Base-by-base conservation (phyloP, 53 echinoderm and acorn worm species). In the Echinarachnius parma region DNA sequence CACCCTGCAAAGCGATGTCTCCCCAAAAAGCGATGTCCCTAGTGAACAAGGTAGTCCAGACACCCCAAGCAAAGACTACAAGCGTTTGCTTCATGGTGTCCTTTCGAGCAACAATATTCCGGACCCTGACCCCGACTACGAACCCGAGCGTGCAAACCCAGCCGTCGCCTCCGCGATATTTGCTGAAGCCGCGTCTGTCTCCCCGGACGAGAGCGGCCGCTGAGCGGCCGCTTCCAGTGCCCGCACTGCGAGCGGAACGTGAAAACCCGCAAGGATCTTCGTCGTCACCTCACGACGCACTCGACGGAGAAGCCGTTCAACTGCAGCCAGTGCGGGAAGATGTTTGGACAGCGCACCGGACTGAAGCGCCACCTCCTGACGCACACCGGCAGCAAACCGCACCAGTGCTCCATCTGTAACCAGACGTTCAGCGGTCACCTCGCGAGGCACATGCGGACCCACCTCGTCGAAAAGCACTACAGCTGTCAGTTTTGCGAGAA, bases 361-460 rank as follows among this genome's bases (percentile, higher is more conserved):
- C 47, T 65, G 45, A 45, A 42, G 31, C 65, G 65, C 7, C 65
- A 65, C 16, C 65, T 65, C 18, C 45, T 28, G 4, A 42, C 65
- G 22, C 65, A 65, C 19, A 29, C 65, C 2, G 65, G 65, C 39
- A 28, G 44, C 45, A 65, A 65, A 46, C 46, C 27, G n/a, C 46
- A 65, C 39, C 28, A 65, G 39, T 65, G 65, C 29, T 2, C 14
- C 45, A 46, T 65, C 45, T 65, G 65, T 30, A 46, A 46, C 15
- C 65, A 45, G 65, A 45, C 16, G 37, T 65, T 65, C 21, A 45
- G 45, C 10, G 65, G 65, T 4, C 65, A 65, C 46, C 25, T 65
- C 27, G 65, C 65, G 3, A 45, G 65, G 4, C 65, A 65, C 20
- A 65, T 65, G 46, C 21, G 65, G 10, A 65, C 65, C 2, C 65